Evolutionary conservation across 2,797 vertebrate species (phyloP).

Genomic region (Lemur catta): DNA sequence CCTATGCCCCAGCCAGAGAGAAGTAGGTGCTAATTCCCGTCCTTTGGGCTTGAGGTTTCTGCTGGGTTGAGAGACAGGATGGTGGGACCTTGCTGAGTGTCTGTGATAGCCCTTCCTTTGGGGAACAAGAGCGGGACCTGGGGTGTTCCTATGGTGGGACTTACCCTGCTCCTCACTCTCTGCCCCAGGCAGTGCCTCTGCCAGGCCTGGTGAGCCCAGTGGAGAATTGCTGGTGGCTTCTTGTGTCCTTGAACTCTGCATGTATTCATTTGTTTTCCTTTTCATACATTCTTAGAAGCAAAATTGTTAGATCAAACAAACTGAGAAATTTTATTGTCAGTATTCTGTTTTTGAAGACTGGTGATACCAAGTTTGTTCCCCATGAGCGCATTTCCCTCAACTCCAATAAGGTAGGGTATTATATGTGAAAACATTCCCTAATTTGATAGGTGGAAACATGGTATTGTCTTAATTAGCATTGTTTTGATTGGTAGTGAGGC

Average conservation of each 20-base stretch:
- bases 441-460: not conserved
- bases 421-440: not conserved
- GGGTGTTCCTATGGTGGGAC: not conserved
- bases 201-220: accelerated
- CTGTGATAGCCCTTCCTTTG: not conserved
- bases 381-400: not conserved
- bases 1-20: not conserved
- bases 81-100: not conserved
- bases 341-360: not conserved
- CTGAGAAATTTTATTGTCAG: not conserved
- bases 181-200: no score
- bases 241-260: not conserved
- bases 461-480: not conserved
- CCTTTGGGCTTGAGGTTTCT: not conserved
- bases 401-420: not conserved
- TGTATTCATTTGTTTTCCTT: not conserved
- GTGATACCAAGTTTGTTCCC: not conserved
- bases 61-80: not conserved
- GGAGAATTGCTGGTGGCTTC: not conserved
- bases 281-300: not conserved
- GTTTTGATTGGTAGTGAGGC: not conserved
- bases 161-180: accelerated
- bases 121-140: not conserved
- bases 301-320: not conserved
- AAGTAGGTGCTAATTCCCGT: not conserved